Evolutionary conservation across 2,888 invertebrate species (phyloP), one percentile per base, ranked within the genome.

Genomic region (Cantharis lateralis): DNA sequence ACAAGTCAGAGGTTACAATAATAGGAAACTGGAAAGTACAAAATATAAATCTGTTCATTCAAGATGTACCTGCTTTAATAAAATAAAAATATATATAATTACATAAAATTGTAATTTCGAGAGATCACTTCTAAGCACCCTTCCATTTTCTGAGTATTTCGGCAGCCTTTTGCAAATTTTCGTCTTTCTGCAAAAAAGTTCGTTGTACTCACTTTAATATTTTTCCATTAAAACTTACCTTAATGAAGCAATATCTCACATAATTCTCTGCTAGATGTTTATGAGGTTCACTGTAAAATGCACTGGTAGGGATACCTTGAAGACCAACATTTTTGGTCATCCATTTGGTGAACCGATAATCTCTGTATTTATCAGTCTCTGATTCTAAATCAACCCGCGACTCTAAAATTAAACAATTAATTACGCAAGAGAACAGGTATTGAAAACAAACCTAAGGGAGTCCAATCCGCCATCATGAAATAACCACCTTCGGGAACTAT

Each of bases 401-500:
- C 61, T 89, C 94, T 92, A 86, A 9, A 88, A 88, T 70, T 48
- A 0, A 69, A 62, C 18, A 16, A 15, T 26, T 26, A 66, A 62
- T n/a, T 72, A 70, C 10, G 66, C 64, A 62, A 64, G 0, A 13
- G 48, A 15, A 20, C 2, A 10, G 13, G 7, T 24, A 9, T 66
- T 24, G 3, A 18, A 48, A 48, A n/a, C n/a, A 15, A 64, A 93
- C 94, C 92, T 79, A 97, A 88, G 5, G 92, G 89, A 10, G 94
- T 92, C 94, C 96, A 98, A 88, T 99, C 97, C 1, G 98, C 98
- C 71, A 99, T 87, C 91, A 99, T 95, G 86, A 99, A 99, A 89
- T 98, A 99, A 0, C 99, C 99, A 3, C 97, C 98, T 82, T 99
- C 97, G 0, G 99, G 99, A 74, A 98, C 89, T 0, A 96, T 96